Conservation (phyloP, 2,888 invertebrate genomes). For the Capitulum mitella region DNA sequence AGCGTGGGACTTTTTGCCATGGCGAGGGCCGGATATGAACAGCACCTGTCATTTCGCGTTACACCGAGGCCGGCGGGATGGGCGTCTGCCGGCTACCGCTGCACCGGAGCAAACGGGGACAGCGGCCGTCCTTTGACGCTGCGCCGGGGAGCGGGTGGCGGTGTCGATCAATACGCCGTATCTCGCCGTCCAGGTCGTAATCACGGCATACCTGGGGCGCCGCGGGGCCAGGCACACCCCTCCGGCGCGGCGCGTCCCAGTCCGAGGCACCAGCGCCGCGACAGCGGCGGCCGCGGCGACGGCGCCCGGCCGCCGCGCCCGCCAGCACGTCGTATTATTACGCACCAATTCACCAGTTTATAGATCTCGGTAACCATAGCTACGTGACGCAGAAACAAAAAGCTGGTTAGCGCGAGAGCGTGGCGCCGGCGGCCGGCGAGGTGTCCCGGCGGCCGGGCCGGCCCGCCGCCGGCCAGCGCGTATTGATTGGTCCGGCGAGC, state of each 20-base stretch:
- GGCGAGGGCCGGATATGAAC: too few species aligned
- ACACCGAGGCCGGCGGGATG: too few species aligned
- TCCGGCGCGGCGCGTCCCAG: too few species aligned
- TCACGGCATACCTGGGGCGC: conserved; percentile 3
- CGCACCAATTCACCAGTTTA: neutral
- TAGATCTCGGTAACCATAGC: conserved; percentile 20
- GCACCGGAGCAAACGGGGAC: too few species aligned
- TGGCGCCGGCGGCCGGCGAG: neutral
- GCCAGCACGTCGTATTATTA: neutral
- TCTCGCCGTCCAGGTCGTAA: neutral
- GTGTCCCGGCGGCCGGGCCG: neutral
- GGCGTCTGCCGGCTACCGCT: neutral
- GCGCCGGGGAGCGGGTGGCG: neutral
- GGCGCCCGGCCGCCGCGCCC: neutral
- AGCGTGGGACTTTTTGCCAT: too few species aligned
- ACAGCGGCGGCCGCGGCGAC: neutral
- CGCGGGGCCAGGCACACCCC: neutral
- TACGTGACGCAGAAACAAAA: neutral
- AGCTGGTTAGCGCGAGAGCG: neutral
- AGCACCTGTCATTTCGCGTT: too few species aligned
- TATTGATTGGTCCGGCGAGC: neutral
- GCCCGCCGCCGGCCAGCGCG: neutral
- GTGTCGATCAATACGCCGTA: neutral
- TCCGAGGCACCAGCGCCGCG: neutral
- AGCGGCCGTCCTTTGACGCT: neutral